Base-by-base conservation (phyloP, 2,888 invertebrate species). In the Colletes collaris region DNA sequence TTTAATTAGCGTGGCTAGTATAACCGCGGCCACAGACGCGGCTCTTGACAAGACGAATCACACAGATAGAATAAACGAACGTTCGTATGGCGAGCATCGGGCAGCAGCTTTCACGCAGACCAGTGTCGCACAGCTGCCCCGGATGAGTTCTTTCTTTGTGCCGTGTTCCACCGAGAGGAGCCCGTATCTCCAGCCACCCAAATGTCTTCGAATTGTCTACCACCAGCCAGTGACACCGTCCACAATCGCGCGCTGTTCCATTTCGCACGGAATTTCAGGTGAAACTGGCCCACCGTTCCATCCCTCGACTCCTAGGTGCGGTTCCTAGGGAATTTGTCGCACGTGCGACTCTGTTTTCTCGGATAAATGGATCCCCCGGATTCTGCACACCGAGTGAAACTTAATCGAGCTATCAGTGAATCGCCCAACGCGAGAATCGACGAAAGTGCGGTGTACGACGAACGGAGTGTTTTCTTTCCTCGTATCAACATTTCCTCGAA, bases 1-100 rank as follows among this genome's bases (percentile, higher is more conserved):
- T 73, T 84, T 84, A 82, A 84, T 82, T 86, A 82, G 84, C 68
- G 65, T 44, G 75, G 74, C 68, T 80, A 84, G 74, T 53, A 66
- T 66, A 55, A 68, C 58, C 53, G 76, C 60, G 63, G 58, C 74
- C 44, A 35, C 53, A 49, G 62, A 72, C 40, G 65, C 52, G 64
- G 56, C 67, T 65, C 58, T 63, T 78, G 49, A 62, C 73, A 46
- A 62, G 73, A 74, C 56, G 64, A 65, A 74, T 58, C 53, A 16
- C 64, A 37, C 10, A 56, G 70, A 73, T 70, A 50, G 68, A 56
- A 77, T 60, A 62, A 59, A 64, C 53, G 46, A 46, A 19, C 35
- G 11, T 49, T 49, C 19, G 53, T n/a, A 46, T n/a, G 16, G 44
- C 27, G 35, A 19, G 46, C 35, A 27, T n/a, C 44, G 46, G 8